Base-by-base conservation (phyloP, 2,113 vertebrate genomes). In the Apaloderma vittatum region DNA sequence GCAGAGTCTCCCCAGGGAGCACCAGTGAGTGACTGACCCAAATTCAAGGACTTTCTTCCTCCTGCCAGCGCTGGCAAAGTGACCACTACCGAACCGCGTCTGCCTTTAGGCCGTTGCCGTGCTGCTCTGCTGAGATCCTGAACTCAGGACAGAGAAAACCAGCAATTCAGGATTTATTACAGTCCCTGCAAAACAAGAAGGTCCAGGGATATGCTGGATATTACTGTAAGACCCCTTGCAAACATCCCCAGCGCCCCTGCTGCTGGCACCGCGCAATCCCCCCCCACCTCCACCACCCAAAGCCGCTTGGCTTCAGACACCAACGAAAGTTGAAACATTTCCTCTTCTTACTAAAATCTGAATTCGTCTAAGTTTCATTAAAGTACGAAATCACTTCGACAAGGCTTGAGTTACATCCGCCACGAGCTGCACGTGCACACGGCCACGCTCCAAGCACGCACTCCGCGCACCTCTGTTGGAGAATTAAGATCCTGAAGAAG, bases 1-100 rank as follows among this genome's bases (percentile, higher is more conserved):
- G 58, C 88, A 72, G 66, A 94, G 62, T 51, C 54, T 94, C 94
- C 88, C 86, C 1, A 1, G 87, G 73, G 83, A 94, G 54, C 70
- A 32, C 37, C 10, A 6, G 68, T 85, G 82, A 94, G 88, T 65
- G 76, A 95, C 76, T 95, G 91, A 96, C 94, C 88, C 95, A 94
- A 92, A 97, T 94, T 94, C 95, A 88, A 93, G 84, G 61, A 61
- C 73, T 89, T 80, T 93, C 79, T 63, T 91, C 80, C 62, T 88
- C 88, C 83, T 85, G 83, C 86, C 86, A 80, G 72, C 1, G 0
- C 82, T 77, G 86, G 92, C 65, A 58, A 92, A 92, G 86, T 75
- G 90, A 92, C 92, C 21, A 0, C 49, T 32, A 80, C 85, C 77
- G 78, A 86, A 67, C 63, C 0, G 0, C 12, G 71, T 29, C 71